Evolutionary conservation across 2,113 vertebrate species (phyloP).

Genomic region (Nycticryphes semicollaris): DNA sequence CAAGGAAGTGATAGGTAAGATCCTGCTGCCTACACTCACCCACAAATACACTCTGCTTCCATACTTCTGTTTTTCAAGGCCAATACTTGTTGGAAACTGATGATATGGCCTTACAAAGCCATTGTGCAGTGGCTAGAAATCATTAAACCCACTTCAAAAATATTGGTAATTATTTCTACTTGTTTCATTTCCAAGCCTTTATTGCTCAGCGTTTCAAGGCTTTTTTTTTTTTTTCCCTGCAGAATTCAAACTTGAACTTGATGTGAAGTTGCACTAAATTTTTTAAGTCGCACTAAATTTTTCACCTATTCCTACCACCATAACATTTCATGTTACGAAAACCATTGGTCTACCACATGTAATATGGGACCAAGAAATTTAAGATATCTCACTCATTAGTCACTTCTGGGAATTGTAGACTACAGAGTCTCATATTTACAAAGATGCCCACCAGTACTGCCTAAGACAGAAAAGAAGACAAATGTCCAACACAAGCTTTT

Average conservation of each 20-base stretch:
- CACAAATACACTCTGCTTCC: background rate
- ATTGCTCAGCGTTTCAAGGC: background rate
- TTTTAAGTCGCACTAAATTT: background rate
- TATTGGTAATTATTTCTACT: accelerated
- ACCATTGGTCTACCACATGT: background rate
- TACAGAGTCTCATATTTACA: background rate
- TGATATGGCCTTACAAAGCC: background rate
- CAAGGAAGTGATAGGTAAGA: constrained; percentile 93
- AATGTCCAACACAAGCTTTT: background rate
- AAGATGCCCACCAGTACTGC: background rate
- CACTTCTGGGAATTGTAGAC: background rate
- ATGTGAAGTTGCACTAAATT: background rate
- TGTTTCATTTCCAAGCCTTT: background rate
- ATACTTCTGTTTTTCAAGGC: background rate
- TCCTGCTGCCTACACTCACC: background rate
- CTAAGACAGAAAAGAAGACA: background rate
- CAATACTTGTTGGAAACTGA: background rate
- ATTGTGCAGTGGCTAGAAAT: background rate
- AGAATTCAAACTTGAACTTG: background rate
- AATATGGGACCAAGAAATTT: background rate
- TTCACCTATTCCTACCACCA: background rate
- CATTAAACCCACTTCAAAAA: background rate
- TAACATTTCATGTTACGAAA: background rate
- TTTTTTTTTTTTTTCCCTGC: background rate
- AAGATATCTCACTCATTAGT: background rate